Evolutionary conservation across 2,113 vertebrate genomes (phyloP), one percentile per base, ranked within the genome.

Genomic region (Manacus vitellinus): DNA sequence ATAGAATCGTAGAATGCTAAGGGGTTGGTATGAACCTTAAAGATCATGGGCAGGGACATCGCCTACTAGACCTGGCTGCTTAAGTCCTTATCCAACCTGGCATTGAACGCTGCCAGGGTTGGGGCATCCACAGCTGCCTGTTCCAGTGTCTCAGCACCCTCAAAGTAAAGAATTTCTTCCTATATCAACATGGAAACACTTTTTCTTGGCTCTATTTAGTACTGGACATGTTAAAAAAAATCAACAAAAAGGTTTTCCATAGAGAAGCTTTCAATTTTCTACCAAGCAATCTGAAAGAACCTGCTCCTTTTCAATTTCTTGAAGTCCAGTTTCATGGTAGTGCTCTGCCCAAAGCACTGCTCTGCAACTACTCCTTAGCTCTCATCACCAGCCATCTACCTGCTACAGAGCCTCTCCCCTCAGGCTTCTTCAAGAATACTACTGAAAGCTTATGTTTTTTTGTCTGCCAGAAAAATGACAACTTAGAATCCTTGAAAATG

Each of bases 201-300:
- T 39, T 90, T 65, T 49, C 47, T 68, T 62, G 10, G 4, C 17
- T 74, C 30, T 87, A 1, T 65, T 83, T 83, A 31, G 6, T n/a
- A 56, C 9, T 33, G 14, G 31, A 61, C 10, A 20, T 23, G 4
- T 33, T 44, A 78, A 76, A 83, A 63, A 44, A 74, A 71, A 1
- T 51, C 4, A 43, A 10, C 25, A 0, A 54, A 73, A 75, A 52
- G 0, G 1, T 54, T 85, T 77, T 81, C 37, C 3, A 1, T 33
- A 14, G 24, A 54, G 11, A 91, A 77, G 9, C 1, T 66, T 78
- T 87, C n/a, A 0, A 27, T 71, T 88, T 79, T 70, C 35, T 59
- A 25, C n/a, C 10, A 55, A 61, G 27, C 1, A 49, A 24, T 56
- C 49, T 2, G 1, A 58, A 92, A 89, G 21, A 4, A 92, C 22